Evolutionary conservation across 2,797 vertebrate genomes (phyloP).

Genomic region (Xenopus petersii): DNA sequence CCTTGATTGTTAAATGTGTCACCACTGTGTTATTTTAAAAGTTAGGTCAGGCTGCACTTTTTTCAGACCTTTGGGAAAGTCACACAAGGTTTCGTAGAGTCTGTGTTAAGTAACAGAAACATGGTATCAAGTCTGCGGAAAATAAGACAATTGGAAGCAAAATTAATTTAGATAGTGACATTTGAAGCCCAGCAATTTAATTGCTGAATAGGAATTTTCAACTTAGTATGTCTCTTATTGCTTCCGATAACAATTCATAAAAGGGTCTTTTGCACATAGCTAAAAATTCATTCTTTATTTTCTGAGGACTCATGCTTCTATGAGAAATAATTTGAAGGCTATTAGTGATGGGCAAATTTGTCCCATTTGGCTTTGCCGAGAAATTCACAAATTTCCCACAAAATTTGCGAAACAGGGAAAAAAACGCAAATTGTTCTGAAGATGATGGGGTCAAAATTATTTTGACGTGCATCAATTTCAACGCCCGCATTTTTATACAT

Average conservation of each 20-base stretch:
- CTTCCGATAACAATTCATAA: not conserved
- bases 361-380: too few relatives aligned
- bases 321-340: not conserved
- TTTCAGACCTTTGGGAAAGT: slow-evolving; percentile 27
- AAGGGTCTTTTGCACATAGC: not conserved
- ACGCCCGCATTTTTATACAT: too few relatives aligned
- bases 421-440: too few relatives aligned
- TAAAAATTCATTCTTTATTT: not conserved
- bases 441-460: too few relatives aligned
- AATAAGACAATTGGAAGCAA: slow-evolving; percentile 29
- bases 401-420: too few relatives aligned
- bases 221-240: not conserved
- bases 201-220: slow-evolving; percentile 18
- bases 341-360: too few relatives aligned
- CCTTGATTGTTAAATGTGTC: slow-evolving; percentile 18
- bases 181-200: slow-evolving; percentile 26
- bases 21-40: slow-evolving; percentile 23
- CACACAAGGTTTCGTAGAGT: slow-evolving; percentile 34
- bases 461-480: too few relatives aligned
- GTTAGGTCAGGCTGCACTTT: slow-evolving; percentile 34
- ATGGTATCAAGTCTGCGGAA: slow-evolving; percentile 11
- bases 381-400: too few relatives aligned
- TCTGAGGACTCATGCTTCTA: not conserved
- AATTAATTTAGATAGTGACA: slow-evolving; percentile 43
- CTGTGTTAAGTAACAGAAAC: slow-evolving; percentile 32